phyloP scores from a whole-genome alignment of 2,113 vertebrate species.

The Melanostigma gelatinosum region DNA sequence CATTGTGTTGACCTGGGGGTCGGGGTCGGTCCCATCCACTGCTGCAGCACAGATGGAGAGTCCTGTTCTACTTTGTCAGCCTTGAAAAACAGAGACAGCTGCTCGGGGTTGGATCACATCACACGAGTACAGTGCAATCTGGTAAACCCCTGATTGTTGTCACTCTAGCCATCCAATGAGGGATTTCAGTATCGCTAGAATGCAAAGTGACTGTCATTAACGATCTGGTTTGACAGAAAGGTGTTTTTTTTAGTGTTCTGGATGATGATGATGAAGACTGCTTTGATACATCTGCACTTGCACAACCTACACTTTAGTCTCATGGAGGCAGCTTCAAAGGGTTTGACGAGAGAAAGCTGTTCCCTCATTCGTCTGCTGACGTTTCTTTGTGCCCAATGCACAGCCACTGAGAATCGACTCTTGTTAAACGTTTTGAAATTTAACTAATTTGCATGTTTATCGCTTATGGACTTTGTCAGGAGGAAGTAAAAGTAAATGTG shows the following conservation, averaged over 20 bases:
- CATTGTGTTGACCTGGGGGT: conserved; percentile 72
- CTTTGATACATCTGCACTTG: not conserved
- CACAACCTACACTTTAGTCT: not conserved
- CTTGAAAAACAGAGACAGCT: conserved; percentile 58
- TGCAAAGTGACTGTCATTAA: not conserved
- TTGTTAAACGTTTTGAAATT: too few relatives aligned
- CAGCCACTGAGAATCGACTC: too few relatives aligned
- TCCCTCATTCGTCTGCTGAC: not conserved
- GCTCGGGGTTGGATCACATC: conserved; percentile 11
- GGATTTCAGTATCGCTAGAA: not conserved
- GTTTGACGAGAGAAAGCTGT: not conserved
- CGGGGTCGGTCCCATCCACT: conserved; percentile 32
- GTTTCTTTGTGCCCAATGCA: not conserved
- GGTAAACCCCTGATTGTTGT: not conserved
- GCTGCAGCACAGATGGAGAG: conserved; percentile 64
- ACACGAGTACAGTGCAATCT: conserved; percentile 7
- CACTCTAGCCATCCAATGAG: not conserved
- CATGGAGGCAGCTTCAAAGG: not conserved
- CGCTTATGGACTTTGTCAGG: too few relatives aligned
- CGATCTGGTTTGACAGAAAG: not conserved
- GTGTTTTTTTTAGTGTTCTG: too few relatives aligned
- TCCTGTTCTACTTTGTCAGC: conserved; percentile 50
- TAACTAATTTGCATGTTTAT: too few relatives aligned
- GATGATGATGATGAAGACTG: not conserved
- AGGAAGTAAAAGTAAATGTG: too few relatives aligned